phyloP scores from a whole-genome alignment of 2,797 vertebrate species.

The Eutrigla gurnardus region DNA sequence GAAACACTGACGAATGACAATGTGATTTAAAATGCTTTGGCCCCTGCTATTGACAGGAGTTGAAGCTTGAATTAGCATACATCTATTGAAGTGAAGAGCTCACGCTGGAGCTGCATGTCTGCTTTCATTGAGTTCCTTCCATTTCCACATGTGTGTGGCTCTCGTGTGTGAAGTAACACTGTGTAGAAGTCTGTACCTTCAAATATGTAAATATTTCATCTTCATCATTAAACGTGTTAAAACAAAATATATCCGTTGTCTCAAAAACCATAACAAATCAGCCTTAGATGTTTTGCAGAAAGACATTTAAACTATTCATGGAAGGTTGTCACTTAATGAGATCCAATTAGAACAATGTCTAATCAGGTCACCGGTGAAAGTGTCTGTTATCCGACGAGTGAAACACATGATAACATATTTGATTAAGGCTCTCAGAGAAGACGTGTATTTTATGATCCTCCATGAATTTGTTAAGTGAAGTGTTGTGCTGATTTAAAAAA shows the following conservation, averaged over 20 bases:
- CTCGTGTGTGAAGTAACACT: conserved; percentile 30
- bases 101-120: conserved; percentile 19
- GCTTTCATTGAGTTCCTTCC: conserved; percentile 31
- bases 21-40: conserved; percentile 39
- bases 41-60: conserved; percentile 45
- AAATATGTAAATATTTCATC: conserved; percentile 10
- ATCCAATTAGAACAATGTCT: conserved; percentile 38
- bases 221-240: too few relatives aligned
- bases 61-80: conserved; percentile 48
- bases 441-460: conserved; percentile 6
- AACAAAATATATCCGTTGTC: not conserved
- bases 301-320: conserved; percentile 20
- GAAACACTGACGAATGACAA: conserved; percentile 51
- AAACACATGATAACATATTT: conserved; percentile 17
- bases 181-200: not conserved
- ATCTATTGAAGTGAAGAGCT: conserved; percentile 28
- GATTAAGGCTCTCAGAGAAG: conserved; percentile 11
- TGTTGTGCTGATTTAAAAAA: not conserved
- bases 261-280: not conserved
- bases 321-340: conserved; percentile 35
- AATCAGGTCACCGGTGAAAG: conserved; percentile 52
- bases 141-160: conserved; percentile 30
- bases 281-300: conserved; percentile 1
- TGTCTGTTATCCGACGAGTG: conserved; percentile 20
- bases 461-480: conserved; percentile 12